Percentiles rank a stretch among this genome's conserved stretches.
Evolutionary conservation across 2,797 vertebrate species (phyloP).

Genomic region (Ciconia nigra): DNA sequence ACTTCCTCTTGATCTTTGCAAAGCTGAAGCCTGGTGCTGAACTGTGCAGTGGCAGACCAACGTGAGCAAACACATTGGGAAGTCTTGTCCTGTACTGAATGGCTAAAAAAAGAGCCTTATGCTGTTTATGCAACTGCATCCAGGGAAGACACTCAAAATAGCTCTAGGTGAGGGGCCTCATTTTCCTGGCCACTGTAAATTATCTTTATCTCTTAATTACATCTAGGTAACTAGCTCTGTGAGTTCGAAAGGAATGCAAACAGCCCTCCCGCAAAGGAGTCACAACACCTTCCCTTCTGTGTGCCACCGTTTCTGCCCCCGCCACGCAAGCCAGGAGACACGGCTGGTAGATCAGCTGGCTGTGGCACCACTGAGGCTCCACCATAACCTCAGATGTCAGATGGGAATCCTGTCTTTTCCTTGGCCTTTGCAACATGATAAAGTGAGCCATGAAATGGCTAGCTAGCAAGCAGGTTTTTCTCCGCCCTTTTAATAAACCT

Average conservation of each 20-base stretch:
- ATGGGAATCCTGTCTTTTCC: neutral
- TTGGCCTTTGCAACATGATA: neutral
- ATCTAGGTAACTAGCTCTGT: neutral
- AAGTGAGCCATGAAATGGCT: neutral
- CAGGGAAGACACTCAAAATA: neutral
- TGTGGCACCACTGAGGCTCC: neutral
- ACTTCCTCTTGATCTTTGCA: neutral
- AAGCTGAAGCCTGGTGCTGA: neutral
- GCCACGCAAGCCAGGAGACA: neutral
- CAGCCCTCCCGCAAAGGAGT: neutral
- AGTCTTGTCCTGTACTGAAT: neutral
- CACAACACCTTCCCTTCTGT: neutral
- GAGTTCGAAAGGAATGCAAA: neutral
- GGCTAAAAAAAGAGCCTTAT: neutral
- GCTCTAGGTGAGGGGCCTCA: neutral
- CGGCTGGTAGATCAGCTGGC: neutral
- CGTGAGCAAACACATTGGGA: rapidly evolving
- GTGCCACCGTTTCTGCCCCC: neutral
- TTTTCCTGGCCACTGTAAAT: neutral
- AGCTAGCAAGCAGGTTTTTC: neutral
- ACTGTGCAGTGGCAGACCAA: neutral
- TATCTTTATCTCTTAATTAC: neutral
- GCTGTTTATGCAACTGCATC: neutral
- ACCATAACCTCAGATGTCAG: neutral
- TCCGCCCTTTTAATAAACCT: neutral